Percentiles rank a stretch among this genome's conserved stretches.
phyloP scores from a whole-genome alignment of 1,140 invertebrate species.

The Caenorhabditis latens region DNA sequence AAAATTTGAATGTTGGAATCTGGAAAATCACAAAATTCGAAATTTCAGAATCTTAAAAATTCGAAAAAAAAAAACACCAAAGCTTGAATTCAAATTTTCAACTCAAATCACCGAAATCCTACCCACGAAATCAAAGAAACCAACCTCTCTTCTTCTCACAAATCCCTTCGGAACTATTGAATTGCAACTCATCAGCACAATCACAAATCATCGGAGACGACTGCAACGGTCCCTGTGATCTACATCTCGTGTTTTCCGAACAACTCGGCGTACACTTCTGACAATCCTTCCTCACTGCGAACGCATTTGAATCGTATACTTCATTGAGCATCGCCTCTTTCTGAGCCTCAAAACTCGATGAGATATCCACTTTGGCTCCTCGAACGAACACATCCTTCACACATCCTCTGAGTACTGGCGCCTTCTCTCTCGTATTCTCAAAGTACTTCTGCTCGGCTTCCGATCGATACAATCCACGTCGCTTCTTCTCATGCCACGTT shows the following conservation, averaged over 20 bases:
- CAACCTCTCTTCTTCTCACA: slow-evolving; percentile 22
- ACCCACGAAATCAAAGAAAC: too few relatives aligned
- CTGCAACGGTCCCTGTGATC: slow-evolving; percentile 12
- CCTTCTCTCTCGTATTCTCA: slow-evolving; percentile 62
- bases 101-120: too few relatives aligned
- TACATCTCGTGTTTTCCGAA: slow-evolving; percentile 50
- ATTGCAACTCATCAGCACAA: slow-evolving; percentile 51
- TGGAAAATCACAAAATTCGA: not conserved
- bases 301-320: slow-evolving; percentile 36
- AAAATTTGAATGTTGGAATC: not conserved
- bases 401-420: slow-evolving; percentile 52
- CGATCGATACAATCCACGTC: slow-evolving; percentile 27
- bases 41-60: not conserved
- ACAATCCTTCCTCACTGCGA: slow-evolving; percentile 25
- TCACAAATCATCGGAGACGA: slow-evolving; percentile 45
- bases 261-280: slow-evolving; percentile 31
- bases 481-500: slow-evolving; percentile 60
- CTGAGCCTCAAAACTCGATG: slow-evolving; percentile 25
- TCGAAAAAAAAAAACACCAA: too few relatives aligned
- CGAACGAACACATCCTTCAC: slow-evolving; percentile 57
- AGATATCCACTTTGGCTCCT: slow-evolving; percentile 48
- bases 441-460: slow-evolving; percentile 56
- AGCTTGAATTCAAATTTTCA: too few relatives aligned
- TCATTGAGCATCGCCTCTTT: slow-evolving; percentile 29
- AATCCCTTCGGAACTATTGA: slow-evolving; percentile 38